Evolutionary conservation across 2,113 vertebrate species (phyloP), one percentile per base, ranked within the genome.

Genomic region (Rallus limicola): DNA sequence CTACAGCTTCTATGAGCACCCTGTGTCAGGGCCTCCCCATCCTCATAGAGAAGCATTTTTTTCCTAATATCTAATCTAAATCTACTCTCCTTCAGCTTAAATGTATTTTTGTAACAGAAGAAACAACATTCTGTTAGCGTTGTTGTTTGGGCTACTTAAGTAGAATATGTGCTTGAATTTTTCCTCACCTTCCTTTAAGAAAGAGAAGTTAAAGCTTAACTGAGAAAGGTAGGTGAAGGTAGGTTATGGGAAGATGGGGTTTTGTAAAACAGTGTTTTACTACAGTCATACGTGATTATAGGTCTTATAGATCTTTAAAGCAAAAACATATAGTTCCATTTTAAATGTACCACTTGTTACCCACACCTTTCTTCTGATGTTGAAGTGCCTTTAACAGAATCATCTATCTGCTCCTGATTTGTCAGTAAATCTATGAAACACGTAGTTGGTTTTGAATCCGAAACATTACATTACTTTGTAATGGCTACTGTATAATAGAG

Each of bases 401-500:
- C 29, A 60, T 56, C 10, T 44, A 1, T 48, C 40, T 85, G 31
- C 28, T 69, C 24, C 28, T 87, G 17, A 82, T 56, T 71, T 46
- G 42, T 67, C 26, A 44, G 17, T 72, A 76, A 20, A 62, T 44
- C n/a, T 56, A 20, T 60, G 50, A 55, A 80, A 52, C 24, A 33
- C 5, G 10, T 4, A 56, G 62, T 40, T 42, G 29, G 68, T 38
- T 82, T 71, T 68, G 48, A 60, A 50, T 82, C 36, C 25, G 26
- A 77, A 58, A 34, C 17, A 9, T 62, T 53, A 5, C 25, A 63
- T 71, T 76, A 34, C 16, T 71, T 70, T 62, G 31, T 60, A 67
- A 46, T 29, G 29, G 6, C 17, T 0, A 1, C 65, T 82, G 15
- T 63, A 34, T 38, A 79, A 75, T 8, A 0, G 1, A 46, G 6